phyloP scores from a whole-genome alignment of 2,888 invertebrate genomes.

The Aspidiotus rigidus region DNA sequence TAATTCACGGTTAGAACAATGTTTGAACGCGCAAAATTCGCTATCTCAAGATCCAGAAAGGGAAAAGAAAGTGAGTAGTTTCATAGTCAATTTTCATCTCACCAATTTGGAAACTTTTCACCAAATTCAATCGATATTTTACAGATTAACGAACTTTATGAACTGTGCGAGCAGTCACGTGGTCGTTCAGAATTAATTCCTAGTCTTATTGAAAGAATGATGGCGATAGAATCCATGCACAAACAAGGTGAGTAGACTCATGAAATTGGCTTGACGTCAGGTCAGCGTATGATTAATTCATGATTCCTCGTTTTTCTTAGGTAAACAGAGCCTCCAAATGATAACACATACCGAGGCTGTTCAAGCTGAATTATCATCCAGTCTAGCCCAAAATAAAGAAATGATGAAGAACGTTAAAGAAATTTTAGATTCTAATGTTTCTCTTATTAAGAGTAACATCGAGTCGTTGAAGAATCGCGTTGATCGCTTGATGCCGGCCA shows the following conservation, averaged over 20 bases:
- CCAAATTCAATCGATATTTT: slow-evolving; percentile 38
- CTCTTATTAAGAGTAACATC: slow-evolving; percentile 66
- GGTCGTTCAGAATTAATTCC: slow-evolving; percentile 68
- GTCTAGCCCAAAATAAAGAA: slow-evolving; percentile 68
- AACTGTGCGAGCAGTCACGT: slow-evolving; percentile 77
- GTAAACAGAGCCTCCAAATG: slow-evolving; percentile 76
- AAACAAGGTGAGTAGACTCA: slow-evolving; percentile 65
- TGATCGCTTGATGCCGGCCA: slow-evolving; percentile 43
- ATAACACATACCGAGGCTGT: slow-evolving; percentile 69
- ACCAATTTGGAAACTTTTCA: neutral
- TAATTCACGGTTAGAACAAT: slow-evolving; percentile 63
- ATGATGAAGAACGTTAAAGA: slow-evolving; percentile 69
- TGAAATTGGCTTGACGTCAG: neutral
- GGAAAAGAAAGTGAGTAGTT: slow-evolving; percentile 52
- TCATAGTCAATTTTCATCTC: no score
- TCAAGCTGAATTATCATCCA: slow-evolving; percentile 60
- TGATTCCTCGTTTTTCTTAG: slow-evolving; percentile 48
- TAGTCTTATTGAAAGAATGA: slow-evolving; percentile 71
- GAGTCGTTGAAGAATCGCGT: slow-evolving; percentile 64
- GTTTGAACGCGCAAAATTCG: slow-evolving; percentile 48
- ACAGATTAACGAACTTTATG: slow-evolving; percentile 74
- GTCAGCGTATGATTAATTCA: neutral
- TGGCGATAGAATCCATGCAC: slow-evolving; percentile 76
- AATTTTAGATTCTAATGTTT: slow-evolving; percentile 68
- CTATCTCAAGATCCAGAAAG: slow-evolving; percentile 52